Evolutionary conservation across 2,888 invertebrate species (phyloP).

Genomic region (Tortrix viridana): DNA sequence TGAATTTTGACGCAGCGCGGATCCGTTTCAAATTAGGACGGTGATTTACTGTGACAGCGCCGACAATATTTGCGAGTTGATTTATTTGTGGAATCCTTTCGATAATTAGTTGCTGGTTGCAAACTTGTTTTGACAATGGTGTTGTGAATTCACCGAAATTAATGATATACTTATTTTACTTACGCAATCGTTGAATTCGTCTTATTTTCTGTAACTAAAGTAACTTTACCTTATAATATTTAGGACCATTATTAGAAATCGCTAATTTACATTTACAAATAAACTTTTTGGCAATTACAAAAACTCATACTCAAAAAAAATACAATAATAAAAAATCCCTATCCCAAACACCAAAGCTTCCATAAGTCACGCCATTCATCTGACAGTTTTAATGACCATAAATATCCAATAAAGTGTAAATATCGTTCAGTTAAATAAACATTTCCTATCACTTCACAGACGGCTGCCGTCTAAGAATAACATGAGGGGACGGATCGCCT

Average conservation of each 20-base stretch:
- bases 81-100: slow-evolving; percentile 53
- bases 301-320: not conserved
- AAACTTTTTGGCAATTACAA: no score
- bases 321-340: slow-evolving; percentile 5
- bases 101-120: slow-evolving; percentile 24
- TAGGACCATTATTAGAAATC: no score
- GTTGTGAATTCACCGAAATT: slow-evolving; percentile 19
- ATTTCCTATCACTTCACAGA: slow-evolving; percentile 72
- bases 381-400: slow-evolving; percentile 24
- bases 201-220: no score
- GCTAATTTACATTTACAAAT: no score
- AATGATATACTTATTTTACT: not conserved
- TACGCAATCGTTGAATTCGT: not conserved
- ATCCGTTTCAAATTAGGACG: slow-evolving; percentile 79
- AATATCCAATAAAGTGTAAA: slow-evolving; percentile 36
- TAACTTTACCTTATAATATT: no score
- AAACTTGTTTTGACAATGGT: slow-evolving; percentile 12
- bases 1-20: slow-evolving; percentile 62
- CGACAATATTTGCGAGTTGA: slow-evolving; percentile 65
- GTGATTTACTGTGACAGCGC: slow-evolving; percentile 71
- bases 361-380: slow-evolving; percentile 13
- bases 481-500: slow-evolving; percentile 53
- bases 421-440: slow-evolving; percentile 53
- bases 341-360: not conserved
- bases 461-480: slow-evolving; percentile 61